Evolutionary conservation across 2,797 vertebrate genomes (phyloP).

Genomic region (Scolopax bukidnonensis): DNA sequence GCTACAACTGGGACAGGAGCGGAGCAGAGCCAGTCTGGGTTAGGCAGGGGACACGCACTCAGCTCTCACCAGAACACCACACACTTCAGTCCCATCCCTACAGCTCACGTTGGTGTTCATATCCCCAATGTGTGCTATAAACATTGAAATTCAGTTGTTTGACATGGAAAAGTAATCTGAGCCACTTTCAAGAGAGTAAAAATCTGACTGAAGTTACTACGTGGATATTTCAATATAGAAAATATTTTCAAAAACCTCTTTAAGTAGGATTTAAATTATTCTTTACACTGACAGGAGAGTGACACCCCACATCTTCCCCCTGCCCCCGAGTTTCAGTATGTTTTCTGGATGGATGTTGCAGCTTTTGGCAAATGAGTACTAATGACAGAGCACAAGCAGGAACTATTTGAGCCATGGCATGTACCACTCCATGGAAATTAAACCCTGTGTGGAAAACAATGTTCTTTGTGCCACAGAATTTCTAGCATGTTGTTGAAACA

Average conservation of each 20-base stretch:
- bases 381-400: not conserved
- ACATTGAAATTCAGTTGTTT: not conserved
- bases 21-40: not conserved
- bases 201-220: not conserved
- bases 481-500: not conserved
- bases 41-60: rapidly evolving
- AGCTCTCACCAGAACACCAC: not conserved
- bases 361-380: not conserved
- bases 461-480: not conserved
- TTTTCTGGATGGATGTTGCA: not conserved
- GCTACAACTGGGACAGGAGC: not conserved
- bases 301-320: not conserved
- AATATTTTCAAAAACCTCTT: not conserved
- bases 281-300: not conserved
- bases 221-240: not conserved
- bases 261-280: not conserved
- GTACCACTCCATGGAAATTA: not conserved
- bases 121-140: not conserved
- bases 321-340: not conserved
- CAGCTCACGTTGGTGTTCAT: not conserved
- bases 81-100: not conserved
- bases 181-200: not conserved
- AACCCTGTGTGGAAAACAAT: not conserved
- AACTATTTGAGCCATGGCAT: not conserved
- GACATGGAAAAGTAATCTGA: not conserved